A percentile compares a stretch with the other conserved stretches of the same genome.
Evolutionary conservation across 92 coral and sea anemone genomes (phyloP).

Genomic region (Phymanthus crucifer): DNA sequence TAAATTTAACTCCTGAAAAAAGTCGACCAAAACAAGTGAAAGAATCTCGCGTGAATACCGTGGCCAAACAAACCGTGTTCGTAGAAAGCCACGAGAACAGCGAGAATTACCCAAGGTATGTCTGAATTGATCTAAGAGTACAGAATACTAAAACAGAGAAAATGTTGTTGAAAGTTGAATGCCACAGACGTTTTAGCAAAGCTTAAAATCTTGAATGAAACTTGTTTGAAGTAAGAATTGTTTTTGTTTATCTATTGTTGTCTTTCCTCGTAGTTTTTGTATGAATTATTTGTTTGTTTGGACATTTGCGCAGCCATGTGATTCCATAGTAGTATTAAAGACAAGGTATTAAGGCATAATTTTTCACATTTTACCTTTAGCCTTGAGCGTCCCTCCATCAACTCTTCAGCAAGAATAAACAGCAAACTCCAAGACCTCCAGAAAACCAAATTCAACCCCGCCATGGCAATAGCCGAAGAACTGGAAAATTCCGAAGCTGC

Average conservation of each 20-base stretch:
- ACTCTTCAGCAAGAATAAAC: slow-evolving; percentile 74
- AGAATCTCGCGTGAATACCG: not conserved
- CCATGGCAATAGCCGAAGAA: slow-evolving; percentile 76
- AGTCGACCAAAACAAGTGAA: slow-evolving; percentile 28
- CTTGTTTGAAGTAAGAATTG: no score
- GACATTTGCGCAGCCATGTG: no score
- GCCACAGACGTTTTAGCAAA: not conserved
- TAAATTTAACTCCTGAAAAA: slow-evolving; percentile 86
- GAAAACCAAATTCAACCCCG: slow-evolving; percentile 71
- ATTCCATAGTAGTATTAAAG: no score
- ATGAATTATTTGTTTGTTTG: not conserved
- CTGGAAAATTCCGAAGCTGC: slow-evolving; percentile 79
- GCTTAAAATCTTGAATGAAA: not conserved
- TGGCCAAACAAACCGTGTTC: not conserved
- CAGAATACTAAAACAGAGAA: not conserved
- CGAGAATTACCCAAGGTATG: slow-evolving; percentile 27
- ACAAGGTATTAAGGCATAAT: not conserved
- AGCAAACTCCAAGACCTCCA: slow-evolving; percentile 67
- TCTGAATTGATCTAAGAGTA: not conserved
- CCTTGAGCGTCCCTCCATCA: slow-evolving; percentile 74
- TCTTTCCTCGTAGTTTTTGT: not conserved
- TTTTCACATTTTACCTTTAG: slow-evolving; percentile 24
- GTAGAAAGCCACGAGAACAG: slow-evolving; percentile 21
- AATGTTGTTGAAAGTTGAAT: not conserved
- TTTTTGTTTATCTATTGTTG: no score